phyloP scores from a whole-genome alignment of 2,888 invertebrate species.

The Melipona bicolor region DNA sequence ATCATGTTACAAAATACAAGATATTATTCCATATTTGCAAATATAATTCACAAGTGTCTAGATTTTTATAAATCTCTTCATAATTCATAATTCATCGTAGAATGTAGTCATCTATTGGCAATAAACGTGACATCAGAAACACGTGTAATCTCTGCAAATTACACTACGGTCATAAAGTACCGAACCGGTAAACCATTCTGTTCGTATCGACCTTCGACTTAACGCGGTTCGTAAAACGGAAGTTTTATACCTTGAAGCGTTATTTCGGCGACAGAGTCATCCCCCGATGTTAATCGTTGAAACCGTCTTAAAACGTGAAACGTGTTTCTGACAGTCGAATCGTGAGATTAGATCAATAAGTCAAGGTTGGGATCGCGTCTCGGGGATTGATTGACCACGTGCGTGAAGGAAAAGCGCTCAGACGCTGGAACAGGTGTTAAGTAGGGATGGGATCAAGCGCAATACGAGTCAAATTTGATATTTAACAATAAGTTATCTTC shows the following conservation, averaged over 20 bases:
- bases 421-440: slow-evolving; percentile 34
- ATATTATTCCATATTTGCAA: not conserved
- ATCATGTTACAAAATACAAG: not conserved
- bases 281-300: not conserved
- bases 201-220: not conserved
- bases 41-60: not conserved
- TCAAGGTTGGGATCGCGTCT: not conserved
- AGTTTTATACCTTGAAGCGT: not conserved
- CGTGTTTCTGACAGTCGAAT: not conserved
- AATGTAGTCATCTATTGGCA: not conserved
- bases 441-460: too few species aligned
- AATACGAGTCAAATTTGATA: too few species aligned
- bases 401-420: not conserved
- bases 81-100: not conserved
- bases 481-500: too few species aligned
- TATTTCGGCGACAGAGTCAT: not conserved
- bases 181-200: not conserved
- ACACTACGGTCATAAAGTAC: not conserved
- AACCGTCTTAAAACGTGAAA: not conserved
- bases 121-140: not conserved
- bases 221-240: not conserved
- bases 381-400: not conserved
- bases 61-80: not conserved
- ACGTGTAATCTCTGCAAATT: not conserved
- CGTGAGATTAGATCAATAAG: slow-evolving; percentile 5